Evolutionary conservation across 2,797 vertebrate species (phyloP).

Genomic region (Petrocephalus sullivani): DNA sequence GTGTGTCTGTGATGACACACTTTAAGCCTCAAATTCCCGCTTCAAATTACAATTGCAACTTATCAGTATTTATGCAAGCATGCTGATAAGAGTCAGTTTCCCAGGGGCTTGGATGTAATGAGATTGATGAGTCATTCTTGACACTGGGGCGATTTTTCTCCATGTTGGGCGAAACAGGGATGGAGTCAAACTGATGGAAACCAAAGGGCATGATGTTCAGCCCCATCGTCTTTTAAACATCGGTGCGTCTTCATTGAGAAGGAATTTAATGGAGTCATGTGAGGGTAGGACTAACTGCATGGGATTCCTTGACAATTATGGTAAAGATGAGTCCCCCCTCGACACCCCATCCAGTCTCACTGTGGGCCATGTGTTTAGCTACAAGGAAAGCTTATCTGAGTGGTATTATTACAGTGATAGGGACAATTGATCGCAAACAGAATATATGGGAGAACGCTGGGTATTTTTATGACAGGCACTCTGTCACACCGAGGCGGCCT

Average conservation of each 20-base stretch:
- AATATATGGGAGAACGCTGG: neutral
- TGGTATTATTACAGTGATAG: neutral
- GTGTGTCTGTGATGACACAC: neutral
- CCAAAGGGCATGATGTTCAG: neutral
- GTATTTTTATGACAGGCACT: neutral
- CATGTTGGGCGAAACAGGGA: neutral
- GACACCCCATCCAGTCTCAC: neutral
- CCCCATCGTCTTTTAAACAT: neutral
- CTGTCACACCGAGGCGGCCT: neutral
- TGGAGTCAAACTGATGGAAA: neutral
- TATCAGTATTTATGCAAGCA: neutral
- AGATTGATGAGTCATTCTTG: neutral
- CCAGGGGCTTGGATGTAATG: neutral
- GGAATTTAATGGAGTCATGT: neutral
- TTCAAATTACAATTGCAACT: neutral
- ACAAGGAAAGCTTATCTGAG: neutral
- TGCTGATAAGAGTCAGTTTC: neutral
- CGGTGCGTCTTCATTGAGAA: neutral
- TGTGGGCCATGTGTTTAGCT: neutral
- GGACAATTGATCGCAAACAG: neutral
- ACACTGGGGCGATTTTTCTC: neutral
- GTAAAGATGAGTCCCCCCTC: no score
- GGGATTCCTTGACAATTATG: neutral
- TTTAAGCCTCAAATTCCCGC: neutral
- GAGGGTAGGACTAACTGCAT: neutral